Evolutionary conservation across 1,140 invertebrate species (phyloP).

Genomic region (Drosophila ironensis): DNA sequence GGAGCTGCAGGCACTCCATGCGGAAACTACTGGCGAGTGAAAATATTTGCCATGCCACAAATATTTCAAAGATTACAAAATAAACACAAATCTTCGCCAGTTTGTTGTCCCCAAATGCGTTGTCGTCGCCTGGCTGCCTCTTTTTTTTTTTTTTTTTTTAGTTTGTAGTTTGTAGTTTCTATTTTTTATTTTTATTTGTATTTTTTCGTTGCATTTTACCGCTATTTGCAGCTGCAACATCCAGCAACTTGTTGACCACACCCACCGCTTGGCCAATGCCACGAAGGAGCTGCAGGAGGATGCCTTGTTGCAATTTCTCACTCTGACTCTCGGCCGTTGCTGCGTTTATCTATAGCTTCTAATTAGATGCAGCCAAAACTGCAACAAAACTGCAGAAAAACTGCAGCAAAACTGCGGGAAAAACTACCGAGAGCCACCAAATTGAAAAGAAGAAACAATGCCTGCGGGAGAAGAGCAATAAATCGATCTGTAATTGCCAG

Average conservation of each 20-base stretch:
- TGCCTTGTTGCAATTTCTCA: constrained; percentile 29
- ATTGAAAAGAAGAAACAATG: constrained; percentile 18
- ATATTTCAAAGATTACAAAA: constrained; percentile 79
- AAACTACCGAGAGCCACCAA: no score
- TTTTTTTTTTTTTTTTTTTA: not conserved
- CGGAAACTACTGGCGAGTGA: constrained; percentile 62
- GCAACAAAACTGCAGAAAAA: not conserved
- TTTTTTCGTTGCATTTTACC: constrained; percentile 32
- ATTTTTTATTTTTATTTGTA: not conserved
- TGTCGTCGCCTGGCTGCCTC: constrained; percentile 21
- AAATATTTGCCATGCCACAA: constrained; percentile 78
- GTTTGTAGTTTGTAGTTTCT: not conserved
- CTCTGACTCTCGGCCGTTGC: constrained; percentile 18
- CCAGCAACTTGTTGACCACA: constrained; percentile 41
- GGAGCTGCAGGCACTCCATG: constrained; percentile 16
- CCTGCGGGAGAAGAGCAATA: constrained; percentile 49
- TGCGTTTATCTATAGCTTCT: constrained; percentile 40
- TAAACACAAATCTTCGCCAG: constrained; percentile 71
- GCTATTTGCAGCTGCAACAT: constrained; percentile 55
- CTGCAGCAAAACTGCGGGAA: not conserved
- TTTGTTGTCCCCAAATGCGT: constrained; percentile 42
- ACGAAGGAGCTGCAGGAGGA: not conserved
- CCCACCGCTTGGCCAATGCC: constrained; percentile 12
- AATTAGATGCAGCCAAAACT: constrained; percentile 40
- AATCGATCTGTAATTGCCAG: constrained; percentile 77